Base-by-base conservation (phyloP, 2,113 vertebrate species). In the Alosa alosa region DNA sequence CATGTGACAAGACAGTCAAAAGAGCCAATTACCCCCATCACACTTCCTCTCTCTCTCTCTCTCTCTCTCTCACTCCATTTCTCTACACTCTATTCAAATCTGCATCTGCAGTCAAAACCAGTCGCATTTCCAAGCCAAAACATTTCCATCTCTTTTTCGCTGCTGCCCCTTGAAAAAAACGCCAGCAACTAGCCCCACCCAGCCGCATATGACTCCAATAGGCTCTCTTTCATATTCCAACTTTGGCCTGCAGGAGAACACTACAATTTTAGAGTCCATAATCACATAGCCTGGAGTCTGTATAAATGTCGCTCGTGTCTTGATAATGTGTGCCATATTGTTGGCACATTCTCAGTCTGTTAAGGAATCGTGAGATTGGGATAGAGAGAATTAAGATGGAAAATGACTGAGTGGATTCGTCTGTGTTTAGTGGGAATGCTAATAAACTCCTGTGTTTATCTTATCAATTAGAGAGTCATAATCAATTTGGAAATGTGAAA, bases 11-110 rank as follows among this genome's bases (percentile, higher is more conserved):
- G 91, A 88, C 82, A 88, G 88, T 84, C 91, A 91, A 93, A 93
- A 94, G 93, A 89, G 89, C 90, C 93, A 94, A 94, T 95, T 95
- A 95, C 88, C 87, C 88, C 92, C 91, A 85, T 91, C 89, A 90
- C 20, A 17, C 83, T 90, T 85, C 89, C 90, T 87, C 81, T 39
- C 83, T 49, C 84, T 84, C 86, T 84, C 84, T 84, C 86, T 84
- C 82, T 83, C 44, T 81, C 87, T 55, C 60, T 57, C 85, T 92
- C 91, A 92, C 93, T 93, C 89, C 90, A 91, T 90, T 92, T 89
- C 83, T 82, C 64, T 3, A 36, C 25, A 72, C 64, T 36, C 13
- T 10, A 78, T 78, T 78, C 72, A 41, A 78, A 78, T 78, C 25
- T 5, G 72, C 72, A 78, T 78, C 13, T 78, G 10, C 31, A 78